Conservation (phyloP, 1,140 invertebrate genomes). For the Aphelinus atriplicis region DNA sequence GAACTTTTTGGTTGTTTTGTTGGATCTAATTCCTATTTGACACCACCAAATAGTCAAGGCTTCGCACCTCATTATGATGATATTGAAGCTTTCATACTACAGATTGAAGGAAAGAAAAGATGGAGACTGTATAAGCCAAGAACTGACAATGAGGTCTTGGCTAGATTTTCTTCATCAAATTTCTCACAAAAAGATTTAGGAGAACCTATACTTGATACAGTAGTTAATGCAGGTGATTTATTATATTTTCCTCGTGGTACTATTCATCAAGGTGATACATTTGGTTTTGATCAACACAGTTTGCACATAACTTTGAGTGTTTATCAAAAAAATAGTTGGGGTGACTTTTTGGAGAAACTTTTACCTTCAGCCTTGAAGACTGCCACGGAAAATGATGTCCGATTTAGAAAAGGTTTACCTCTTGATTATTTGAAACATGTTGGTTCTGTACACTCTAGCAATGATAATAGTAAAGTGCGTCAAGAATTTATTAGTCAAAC, state of each 20-base stretch:
- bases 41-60: conserved; percentile 94
- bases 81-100: conserved; percentile 97
- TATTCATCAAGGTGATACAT: conserved; percentile 89
- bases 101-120: conserved; percentile 94
- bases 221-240: conserved; percentile 87
- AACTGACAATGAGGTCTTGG: conserved; percentile 72
- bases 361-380: conserved; percentile 79
- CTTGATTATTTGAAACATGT: conserved; percentile 78
- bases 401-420: conserved; percentile 84
- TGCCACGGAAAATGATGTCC: conserved; percentile 76
- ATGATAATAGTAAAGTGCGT: conserved; percentile 62
- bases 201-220: conserved; percentile 83
- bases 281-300: conserved; percentile 78
- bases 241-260: conserved; percentile 92
- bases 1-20: conserved; percentile 94
- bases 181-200: conserved; percentile 82
- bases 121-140: conserved; percentile 91
- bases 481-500: conserved; percentile 70
- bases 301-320: conserved; percentile 92
- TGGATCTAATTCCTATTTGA: conserved; percentile 94
- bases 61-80: conserved; percentile 99
- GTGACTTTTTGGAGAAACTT: conserved; percentile 86
- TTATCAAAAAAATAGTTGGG: conserved; percentile 91
- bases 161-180: conserved; percentile 85
- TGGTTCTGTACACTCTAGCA: conserved; percentile 74